Conservation (phyloP, 2,888 invertebrate species). For the Monochamus alternatus region DNA sequence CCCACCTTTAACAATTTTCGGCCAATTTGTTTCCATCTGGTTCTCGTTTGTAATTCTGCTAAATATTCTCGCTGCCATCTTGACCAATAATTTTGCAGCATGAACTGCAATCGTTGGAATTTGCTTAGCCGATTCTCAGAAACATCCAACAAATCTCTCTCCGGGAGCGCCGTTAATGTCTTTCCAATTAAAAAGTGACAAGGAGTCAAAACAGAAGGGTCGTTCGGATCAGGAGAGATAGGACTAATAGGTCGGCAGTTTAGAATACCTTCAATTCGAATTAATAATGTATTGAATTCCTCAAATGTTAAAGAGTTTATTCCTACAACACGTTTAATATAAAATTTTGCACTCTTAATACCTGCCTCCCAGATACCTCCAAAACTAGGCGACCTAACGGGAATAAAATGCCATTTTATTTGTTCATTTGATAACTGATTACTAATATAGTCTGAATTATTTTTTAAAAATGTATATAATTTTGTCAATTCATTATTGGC, state of each 20-base stretch:
- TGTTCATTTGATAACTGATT: neutral
- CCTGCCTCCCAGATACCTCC: constrained; percentile 1
- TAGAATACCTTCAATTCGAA: neutral
- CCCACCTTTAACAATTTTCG: neutral
- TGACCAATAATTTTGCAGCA: neutral
- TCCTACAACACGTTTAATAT: neutral
- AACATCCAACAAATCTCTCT: neutral
- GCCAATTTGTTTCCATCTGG: neutral
- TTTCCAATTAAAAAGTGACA: constrained; percentile 18
- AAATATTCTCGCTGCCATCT: constrained; percentile 12
- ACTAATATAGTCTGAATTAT: neutral
- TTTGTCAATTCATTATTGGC: neutral
- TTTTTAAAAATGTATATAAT: neutral
- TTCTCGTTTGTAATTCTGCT: neutral
- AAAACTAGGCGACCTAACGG: neutral
- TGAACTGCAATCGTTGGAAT: neutral
- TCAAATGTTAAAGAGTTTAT: neutral
- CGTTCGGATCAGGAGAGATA: neutral
- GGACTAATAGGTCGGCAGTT: neutral
- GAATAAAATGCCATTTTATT: constrained; percentile 7
- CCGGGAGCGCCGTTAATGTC: neutral
- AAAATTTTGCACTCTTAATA: neutral
- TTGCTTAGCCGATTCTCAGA: neutral
- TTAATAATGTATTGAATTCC: neutral
- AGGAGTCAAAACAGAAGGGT: neutral